Evolutionary conservation across 1,140 invertebrate species (phyloP).

Genomic region (Triops longicaudatus): DNA sequence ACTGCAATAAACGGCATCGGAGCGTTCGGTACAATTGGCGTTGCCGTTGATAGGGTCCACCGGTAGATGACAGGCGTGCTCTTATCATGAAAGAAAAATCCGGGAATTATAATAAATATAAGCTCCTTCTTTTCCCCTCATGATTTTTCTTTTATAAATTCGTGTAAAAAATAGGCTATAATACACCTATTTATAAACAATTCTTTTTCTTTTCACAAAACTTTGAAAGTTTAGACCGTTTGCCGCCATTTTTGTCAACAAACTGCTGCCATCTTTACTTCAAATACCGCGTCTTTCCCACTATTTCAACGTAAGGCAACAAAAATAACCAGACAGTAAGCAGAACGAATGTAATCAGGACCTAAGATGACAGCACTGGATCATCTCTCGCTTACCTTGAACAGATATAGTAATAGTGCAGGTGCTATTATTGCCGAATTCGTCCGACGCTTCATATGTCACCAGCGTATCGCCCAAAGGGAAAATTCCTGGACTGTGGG

Average conservation of each 20-base stretch:
- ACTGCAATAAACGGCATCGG: conserved; percentile 45
- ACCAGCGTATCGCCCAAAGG: conserved; percentile 49
- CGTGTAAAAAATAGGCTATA: no score
- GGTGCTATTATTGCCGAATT: conserved; percentile 48
- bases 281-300: background rate
- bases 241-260: no score
- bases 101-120: no score
- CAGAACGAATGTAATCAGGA: no score
- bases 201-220: no score
- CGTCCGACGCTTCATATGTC: conserved; percentile 51
- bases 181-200: no score
- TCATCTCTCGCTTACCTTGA: conserved; percentile 46
- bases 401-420: conserved; percentile 54
- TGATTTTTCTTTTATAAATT: no score
- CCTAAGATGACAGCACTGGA: background rate
- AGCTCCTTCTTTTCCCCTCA: no score
- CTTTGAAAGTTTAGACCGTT: no score
- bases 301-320: background rate
- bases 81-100: conserved; percentile 35
- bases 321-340: no score
- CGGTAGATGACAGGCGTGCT: conserved; percentile 49
- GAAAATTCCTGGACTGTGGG: conserved; percentile 45
- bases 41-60: conserved; percentile 49
- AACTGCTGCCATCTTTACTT: background rate
- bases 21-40: conserved; percentile 45